Conservation (phyloP, 2,797 vertebrate species). For the Dendrocincla tyrannina region DNA sequence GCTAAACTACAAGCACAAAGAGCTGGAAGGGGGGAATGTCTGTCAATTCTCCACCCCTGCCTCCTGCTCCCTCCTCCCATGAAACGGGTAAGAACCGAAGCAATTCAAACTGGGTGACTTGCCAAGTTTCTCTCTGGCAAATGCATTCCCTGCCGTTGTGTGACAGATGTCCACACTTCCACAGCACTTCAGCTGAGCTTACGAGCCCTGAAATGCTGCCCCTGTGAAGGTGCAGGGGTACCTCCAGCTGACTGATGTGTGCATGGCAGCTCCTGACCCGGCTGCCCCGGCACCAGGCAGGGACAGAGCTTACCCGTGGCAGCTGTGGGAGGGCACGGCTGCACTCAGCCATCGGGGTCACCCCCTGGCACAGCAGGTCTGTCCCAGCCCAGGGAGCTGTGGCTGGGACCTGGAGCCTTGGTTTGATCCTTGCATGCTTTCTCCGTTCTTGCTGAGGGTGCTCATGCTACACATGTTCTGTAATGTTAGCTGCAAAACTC, state of each 20-base stretch:
- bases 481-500: not conserved
- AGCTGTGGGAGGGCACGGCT: not conserved
- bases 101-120: conserved; percentile 12
- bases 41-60: not conserved
- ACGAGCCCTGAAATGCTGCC: not conserved
- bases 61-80: not conserved
- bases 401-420: not conserved
- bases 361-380: not conserved
- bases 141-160: not conserved
- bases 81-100: conserved; percentile 27
- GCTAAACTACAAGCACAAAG: conserved; percentile 17
- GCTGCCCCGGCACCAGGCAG: not conserved
- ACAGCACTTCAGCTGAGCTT: not conserved
- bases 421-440: not conserved
- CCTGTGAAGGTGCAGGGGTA: not conserved
- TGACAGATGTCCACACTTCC: not conserved
- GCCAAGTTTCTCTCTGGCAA: not conserved
- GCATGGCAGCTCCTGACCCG: not conserved
- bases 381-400: not conserved
- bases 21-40: not conserved
- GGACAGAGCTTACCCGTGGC: not conserved
- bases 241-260: not conserved
- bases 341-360: not conserved
- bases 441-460: not conserved
- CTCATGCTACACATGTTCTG: not conserved